Percentiles rank a stretch among this genome's conserved stretches.
phyloP scores from a whole-genome alignment of 2,888 invertebrate genomes.

The Andrena dorsata region DNA sequence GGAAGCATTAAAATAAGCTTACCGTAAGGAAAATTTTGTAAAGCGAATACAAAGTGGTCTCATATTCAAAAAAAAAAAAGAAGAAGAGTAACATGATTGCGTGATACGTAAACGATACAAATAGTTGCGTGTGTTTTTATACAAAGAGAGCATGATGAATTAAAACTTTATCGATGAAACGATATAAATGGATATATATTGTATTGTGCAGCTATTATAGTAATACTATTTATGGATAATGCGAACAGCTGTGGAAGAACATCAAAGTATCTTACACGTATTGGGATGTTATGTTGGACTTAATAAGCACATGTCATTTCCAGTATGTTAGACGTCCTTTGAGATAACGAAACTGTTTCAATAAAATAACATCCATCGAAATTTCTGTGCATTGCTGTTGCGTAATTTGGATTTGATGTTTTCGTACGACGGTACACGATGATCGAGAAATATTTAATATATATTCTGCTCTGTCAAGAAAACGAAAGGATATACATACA shows the following conservation, averaged over 20 bases:
- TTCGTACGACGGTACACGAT: conserved; percentile 21
- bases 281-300: conserved; percentile 27
- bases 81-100: conserved; percentile 49
- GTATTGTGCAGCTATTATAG: conserved; percentile 54
- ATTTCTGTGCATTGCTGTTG: conserved; percentile 39
- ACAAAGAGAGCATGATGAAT: conserved; percentile 53
- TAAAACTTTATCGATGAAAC: conserved; percentile 54
- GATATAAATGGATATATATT: conserved; percentile 43
- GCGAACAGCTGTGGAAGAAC: conserved; percentile 39
- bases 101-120: conserved; percentile 63
- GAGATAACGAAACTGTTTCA: conserved; percentile 22
- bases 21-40: conserved; percentile 51
- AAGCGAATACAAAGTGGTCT: conserved; percentile 50
- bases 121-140: conserved; percentile 59
- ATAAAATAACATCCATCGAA: conserved; percentile 30
- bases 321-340: conserved; percentile 25
- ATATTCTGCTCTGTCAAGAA: conserved; percentile 4
- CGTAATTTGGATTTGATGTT: conserved; percentile 41
- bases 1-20: conserved; percentile 41
- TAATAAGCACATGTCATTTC: conserved; percentile 34
- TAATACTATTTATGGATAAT: conserved; percentile 36
- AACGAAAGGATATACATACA: conserved; percentile 11
- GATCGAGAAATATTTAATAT: conserved; percentile 28
- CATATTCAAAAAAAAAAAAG: conserved; percentile 16
- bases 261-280: conserved; percentile 52